A percentile compares a stretch with the other conserved stretches of the same genome.
Conservation (phyloP, 2,113 vertebrate species). For the Nibea albiflora region DNA sequence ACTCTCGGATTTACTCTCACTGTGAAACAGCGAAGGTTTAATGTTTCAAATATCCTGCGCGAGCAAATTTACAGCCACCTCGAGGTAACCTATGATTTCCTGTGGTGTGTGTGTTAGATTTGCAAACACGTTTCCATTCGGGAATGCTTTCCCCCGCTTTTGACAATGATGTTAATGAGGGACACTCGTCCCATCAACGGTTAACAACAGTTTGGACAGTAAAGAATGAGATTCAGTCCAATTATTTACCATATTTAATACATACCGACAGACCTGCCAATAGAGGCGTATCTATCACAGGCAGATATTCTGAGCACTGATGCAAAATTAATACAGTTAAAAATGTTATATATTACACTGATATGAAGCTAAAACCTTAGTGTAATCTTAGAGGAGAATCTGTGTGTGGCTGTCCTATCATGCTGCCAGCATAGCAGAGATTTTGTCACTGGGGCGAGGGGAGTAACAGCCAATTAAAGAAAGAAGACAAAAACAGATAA, state of each 20-base stretch:
- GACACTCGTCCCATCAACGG: no score
- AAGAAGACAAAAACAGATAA: neutral
- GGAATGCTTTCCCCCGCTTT: no score
- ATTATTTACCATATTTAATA: neutral
- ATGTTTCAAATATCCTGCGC: neutral
- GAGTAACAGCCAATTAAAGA: neutral
- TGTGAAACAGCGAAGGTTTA: neutral
- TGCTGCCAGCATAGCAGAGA: no score
- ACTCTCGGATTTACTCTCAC: neutral
- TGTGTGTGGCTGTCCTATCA: neutral
- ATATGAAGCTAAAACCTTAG: neutral
- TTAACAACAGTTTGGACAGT: neutral
- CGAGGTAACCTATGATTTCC: neutral
- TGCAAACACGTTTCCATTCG: neutral
- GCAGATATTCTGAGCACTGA: no score
- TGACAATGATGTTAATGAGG: neutral
- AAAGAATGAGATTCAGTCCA: no score
- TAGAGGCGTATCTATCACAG: neutral
- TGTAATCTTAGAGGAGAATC: neutral
- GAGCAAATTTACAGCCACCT: neutral
- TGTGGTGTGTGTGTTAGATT: neutral
- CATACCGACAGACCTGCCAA: neutral
- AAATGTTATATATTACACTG: no score
- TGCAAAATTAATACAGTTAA: no score
- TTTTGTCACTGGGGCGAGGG: no score